Evolutionary conservation across 1,140 invertebrate species (phyloP), one percentile per base, ranked within the genome.

Genomic region (Brachionus koreanus): DNA sequence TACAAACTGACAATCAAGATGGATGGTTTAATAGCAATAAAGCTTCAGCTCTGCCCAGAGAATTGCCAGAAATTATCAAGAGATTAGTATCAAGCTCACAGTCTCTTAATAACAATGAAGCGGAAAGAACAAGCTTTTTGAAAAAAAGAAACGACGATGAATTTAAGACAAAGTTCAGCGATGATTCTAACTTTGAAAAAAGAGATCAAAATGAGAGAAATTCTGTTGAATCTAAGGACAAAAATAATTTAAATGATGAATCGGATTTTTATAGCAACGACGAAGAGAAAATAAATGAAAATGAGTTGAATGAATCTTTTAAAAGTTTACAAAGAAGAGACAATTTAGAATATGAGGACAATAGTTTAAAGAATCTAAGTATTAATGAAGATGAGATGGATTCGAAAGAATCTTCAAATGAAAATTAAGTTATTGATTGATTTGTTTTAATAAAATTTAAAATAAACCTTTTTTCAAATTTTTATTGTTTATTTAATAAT

Each of bases 221-320:
- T 23, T 10, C 35, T 39, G 23, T 12, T 19, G n/a, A 72, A 29
- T 5, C 5, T 16, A 23, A 19, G 0, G 67, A 72, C 19, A 16
- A 74, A 74, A 39, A 13, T 23, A 0, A 74, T 29, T 12, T n/a
- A 3, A 16, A 35, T 3, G 29, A 74, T 29, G 33, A 74, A 2
- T 3, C 37, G 25, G 7, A 29, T 25, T 74, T 46, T 42, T 23
- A 4, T 2, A 72, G 16, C 6, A 43, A 74, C 12, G 69, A 74
- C 7, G 69, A 74, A 46, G 69, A 74, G 13, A 46, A 43, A 74
- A 46, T 74, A 29, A 74, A 74, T 74, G 69, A 74, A 25, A 74
- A 16, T 74, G 69, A 74, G 2, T 29, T 74, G 19, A 74, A 23
- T 74, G 69, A 74, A 74, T 46, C 69, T 4, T 74, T 74, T 13